These are phyloP conservation scores for Crossaster papposus DNA, from an alignment of 53 echinoderm and acorn worm species.

Conservation along the genomic window DNA sequence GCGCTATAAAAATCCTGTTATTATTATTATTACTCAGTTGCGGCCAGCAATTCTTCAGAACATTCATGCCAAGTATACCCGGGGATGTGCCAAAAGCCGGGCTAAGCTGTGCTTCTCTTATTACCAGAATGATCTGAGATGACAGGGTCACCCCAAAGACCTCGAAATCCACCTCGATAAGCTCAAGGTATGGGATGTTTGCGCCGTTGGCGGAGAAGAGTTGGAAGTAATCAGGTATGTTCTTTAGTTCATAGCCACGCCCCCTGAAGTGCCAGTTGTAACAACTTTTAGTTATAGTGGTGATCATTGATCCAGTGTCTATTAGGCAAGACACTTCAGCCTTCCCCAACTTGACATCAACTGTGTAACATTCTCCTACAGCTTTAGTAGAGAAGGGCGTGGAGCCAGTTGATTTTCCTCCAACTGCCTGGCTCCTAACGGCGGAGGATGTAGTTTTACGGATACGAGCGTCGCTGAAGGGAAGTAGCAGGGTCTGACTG, in stretches of 20 bases:
- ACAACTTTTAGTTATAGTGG: slow-evolving; percentile 6
- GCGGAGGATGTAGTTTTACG: slow-evolving; percentile 19
- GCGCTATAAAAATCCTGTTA: too few species aligned
- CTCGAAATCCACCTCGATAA: too few species aligned
- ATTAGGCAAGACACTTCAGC: background rate
- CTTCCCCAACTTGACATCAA: background rate
- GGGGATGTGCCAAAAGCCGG: background rate
- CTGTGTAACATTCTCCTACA: background rate
- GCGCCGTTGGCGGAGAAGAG: background rate
- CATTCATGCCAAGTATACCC: slow-evolving; percentile 26
- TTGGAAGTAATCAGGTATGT: slow-evolving; percentile 1
- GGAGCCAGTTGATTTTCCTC: slow-evolving; percentile 15
- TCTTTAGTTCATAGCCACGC: background rate
- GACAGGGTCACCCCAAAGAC: background rate
- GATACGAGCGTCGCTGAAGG: too few species aligned
- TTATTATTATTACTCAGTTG: too few species aligned
- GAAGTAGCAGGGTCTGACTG: too few species aligned
- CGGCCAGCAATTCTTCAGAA: slow-evolving; percentile 1
- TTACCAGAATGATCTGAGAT: background rate
- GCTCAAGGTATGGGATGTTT: background rate
- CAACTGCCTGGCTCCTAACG: slow-evolving; percentile 18
- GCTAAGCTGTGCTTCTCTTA: background rate
- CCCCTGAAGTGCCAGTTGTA: background rate
- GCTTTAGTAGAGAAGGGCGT: background rate
- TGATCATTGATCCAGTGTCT: slow-evolving; percentile 36